phyloP scores from a whole-genome alignment of 1,140 invertebrate genomes.

The Pteromalus puparum region DNA sequence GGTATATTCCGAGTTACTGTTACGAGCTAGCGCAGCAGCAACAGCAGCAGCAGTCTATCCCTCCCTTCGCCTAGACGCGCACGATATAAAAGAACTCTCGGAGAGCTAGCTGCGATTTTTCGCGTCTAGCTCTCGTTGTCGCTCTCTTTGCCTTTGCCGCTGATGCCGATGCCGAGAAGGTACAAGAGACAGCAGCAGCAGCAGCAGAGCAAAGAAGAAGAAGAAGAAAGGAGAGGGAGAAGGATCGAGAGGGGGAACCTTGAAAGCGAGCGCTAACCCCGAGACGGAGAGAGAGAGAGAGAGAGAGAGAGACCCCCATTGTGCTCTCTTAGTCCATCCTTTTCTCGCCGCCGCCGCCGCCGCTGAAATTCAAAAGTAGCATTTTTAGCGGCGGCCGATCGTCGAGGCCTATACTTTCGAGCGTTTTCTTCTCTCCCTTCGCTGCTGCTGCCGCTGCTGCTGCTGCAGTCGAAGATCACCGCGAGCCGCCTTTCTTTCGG shows the following conservation, averaged over 20 bases:
- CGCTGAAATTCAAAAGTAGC: not conserved
- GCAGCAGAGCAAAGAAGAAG: not conserved
- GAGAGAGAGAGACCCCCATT: not conserved
- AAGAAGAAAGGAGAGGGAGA: not conserved
- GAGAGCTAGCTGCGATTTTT: slow-evolving; percentile 38
- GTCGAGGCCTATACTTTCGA: not conserved
- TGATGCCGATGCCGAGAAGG: not conserved
- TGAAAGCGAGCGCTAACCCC: slow-evolving; percentile 60
- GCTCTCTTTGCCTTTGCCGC: slow-evolving; percentile 1
- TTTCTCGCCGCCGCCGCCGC: not conserved
- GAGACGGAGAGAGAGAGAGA: slow-evolving; percentile 3
- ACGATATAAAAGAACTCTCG: not conserved
- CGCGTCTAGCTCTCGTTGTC: not conserved
- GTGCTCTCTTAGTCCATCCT: slow-evolving; percentile 1
- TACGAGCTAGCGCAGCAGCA: slow-evolving; percentile 19
- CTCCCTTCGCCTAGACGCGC: not conserved
- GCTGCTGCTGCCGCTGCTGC: not conserved
- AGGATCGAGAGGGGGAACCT: slow-evolving; percentile 47
- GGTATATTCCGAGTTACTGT: slow-evolving; percentile 48
- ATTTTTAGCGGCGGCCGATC: not conserved
- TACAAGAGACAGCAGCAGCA: not conserved
- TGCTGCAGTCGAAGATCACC: slow-evolving; percentile 19
- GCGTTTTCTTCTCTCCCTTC: slow-evolving; percentile 18
- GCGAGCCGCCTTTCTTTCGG: not conserved
- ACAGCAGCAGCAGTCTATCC: not conserved